These are phyloP conservation scores for Oligia strigilis DNA, from an alignment of 2,888 invertebrate species.

Conservation along the genomic window DNA sequence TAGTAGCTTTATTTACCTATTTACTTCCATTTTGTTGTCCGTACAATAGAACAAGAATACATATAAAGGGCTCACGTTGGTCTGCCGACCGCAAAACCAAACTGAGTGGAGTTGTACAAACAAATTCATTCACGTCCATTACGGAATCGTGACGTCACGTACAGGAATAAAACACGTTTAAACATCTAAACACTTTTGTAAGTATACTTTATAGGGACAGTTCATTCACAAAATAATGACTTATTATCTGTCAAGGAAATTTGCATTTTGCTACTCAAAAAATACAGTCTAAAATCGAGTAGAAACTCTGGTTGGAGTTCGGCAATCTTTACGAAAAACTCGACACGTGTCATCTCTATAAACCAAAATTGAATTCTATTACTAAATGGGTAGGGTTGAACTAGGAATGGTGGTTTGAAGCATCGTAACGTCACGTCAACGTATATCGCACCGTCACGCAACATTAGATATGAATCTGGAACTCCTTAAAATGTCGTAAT, in stretches of 20 bases:
- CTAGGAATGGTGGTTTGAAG: conserved; percentile 27
- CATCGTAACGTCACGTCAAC: conserved; percentile 69
- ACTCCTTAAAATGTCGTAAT: conserved; percentile 85
- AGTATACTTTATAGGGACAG: conserved; percentile 57
- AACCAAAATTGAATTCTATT: conserved; percentile 62
- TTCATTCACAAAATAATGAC: conserved; percentile 65
- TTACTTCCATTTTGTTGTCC: not conserved
- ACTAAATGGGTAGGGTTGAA: conserved; percentile 26
- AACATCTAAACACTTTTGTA: conserved; percentile 65
- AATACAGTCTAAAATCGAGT: conserved; percentile 42
- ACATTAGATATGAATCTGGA: conserved; percentile 87
- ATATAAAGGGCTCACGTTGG: conserved; percentile 14
- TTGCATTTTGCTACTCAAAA: not conserved
- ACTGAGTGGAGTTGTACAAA: conserved; percentile 60
- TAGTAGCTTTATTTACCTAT: not conserved
- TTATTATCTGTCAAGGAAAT: conserved; percentile 24
- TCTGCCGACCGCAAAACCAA: conserved; percentile 46
- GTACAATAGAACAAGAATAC: conserved; percentile 23
- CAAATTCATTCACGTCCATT: conserved; percentile 70
- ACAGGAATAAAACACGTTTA: conserved; percentile 70
- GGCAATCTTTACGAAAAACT: conserved; percentile 43
- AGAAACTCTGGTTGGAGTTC: conserved; percentile 3
- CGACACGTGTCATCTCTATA: conserved; percentile 36
- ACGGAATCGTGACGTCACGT: conserved; percentile 72
- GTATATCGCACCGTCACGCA: conserved; percentile 84